A percentile compares a stretch with the other conserved stretches of the same genome.
These are phyloP conservation scores for Antedon mediterranea DNA, from an alignment of 53 echinoderm and acorn worm genomes.

Conservation along the genomic window DNA sequence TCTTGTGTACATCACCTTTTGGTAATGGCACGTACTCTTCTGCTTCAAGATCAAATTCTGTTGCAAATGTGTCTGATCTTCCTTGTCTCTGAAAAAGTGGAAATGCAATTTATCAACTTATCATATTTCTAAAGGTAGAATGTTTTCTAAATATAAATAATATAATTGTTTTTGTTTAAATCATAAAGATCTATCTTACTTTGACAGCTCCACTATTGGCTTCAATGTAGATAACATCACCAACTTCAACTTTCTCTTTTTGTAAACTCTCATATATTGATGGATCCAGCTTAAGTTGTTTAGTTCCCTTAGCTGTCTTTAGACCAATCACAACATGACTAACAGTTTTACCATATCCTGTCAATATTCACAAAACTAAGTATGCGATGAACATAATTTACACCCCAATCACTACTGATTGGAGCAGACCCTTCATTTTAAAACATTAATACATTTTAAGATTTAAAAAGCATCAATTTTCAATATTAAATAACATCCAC, in stretches of 20 bases:
- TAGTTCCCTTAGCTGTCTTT: slow-evolving; percentile 98
- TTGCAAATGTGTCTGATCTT: slow-evolving; percentile 95
- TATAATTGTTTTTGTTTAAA: no score
- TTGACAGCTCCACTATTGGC: slow-evolving; percentile 99
- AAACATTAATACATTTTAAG: no score
- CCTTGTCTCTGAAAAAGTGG: slow-evolving; percentile 72
- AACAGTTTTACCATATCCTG: slow-evolving; percentile 97
- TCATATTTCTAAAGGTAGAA: no score
- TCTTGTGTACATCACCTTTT: slow-evolving; percentile 99
- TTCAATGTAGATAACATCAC: slow-evolving; percentile 98
- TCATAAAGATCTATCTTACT: no score
- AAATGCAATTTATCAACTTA: no score
- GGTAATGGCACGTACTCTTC: slow-evolving; percentile 99
- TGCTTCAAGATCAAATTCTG: slow-evolving; percentile 97
- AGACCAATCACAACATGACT: slow-evolving; percentile 97
- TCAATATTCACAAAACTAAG: neutral
- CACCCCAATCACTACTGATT: no score
- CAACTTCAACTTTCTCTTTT: slow-evolving; percentile 95
- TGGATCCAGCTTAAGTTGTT: slow-evolving; percentile 91
- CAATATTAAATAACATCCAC: no score
- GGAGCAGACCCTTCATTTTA: no score
- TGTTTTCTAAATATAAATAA: no score
- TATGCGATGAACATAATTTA: no score
- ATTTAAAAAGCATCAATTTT: no score
- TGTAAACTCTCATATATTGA: slow-evolving; percentile 98